Percentiles rank a stretch among this genome's conserved stretches.
Conservation (phyloP, 2,888 invertebrate species). For the Trachelus tabidus region DNA sequence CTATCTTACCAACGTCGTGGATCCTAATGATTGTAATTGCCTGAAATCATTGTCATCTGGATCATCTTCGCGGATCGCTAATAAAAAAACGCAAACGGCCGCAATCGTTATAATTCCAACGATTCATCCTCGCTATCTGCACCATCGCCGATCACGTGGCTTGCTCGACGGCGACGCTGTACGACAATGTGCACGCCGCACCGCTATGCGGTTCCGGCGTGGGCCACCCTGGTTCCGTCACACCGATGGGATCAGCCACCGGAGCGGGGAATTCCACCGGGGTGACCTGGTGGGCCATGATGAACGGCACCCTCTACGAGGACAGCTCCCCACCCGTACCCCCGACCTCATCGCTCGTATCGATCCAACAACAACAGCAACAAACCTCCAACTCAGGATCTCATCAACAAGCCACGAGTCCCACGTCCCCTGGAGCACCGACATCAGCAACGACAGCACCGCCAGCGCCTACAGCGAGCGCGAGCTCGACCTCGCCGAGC, state of each 20-base stretch:
- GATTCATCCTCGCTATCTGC: constrained; percentile 70
- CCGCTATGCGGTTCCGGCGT: constrained; percentile 70
- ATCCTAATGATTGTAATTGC: neutral
- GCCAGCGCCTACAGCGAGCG: constrained; percentile 70
- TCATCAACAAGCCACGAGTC: constrained; percentile 71
- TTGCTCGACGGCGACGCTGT: constrained; percentile 85
- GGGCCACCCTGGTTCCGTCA: constrained; percentile 65
- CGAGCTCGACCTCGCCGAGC: constrained; percentile 76
- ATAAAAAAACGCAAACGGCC: constrained; percentile 22
- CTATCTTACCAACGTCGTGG: neutral
- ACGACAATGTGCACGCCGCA: constrained; percentile 83
- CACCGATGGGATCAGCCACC: constrained; percentile 74
- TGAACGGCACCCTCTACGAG: constrained; percentile 85
- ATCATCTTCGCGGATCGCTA: neutral
- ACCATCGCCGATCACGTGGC: constrained; percentile 81
- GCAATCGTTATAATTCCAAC: constrained; percentile 48
- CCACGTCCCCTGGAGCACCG: constrained; percentile 68
- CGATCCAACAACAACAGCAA: constrained; percentile 56
- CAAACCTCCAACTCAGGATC: constrained; percentile 53
- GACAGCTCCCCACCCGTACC: constrained; percentile 72
- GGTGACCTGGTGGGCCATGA: constrained; percentile 86
- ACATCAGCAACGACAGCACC: constrained; percentile 52
- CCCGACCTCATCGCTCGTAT: constrained; percentile 64
- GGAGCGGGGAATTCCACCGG: constrained; percentile 86
- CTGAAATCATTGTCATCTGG: constrained; percentile 19